Percentiles rank a stretch among this genome's conserved stretches.
These are phyloP conservation scores for Scolopax mira DNA, from an alignment of 2,113 vertebrate species.

Conservation along the genomic window DNA sequence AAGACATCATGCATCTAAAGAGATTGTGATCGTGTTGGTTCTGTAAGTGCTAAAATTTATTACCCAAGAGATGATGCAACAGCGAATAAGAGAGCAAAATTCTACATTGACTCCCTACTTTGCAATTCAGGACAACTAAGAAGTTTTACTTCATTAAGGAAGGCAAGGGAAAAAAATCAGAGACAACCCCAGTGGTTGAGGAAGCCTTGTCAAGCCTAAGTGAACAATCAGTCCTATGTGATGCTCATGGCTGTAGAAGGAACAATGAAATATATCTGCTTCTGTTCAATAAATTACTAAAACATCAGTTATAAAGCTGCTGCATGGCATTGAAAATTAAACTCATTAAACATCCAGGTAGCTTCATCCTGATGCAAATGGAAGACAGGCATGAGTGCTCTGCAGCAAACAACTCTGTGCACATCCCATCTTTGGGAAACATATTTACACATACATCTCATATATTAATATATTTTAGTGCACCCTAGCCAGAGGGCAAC, in stretches of 20 bases:
- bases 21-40: background rate
- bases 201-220: slow-evolving; percentile 25
- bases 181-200: background rate
- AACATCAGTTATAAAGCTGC: slow-evolving; percentile 40
- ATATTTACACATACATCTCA: slow-evolving; percentile 50
- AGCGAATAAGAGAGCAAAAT: slow-evolving; percentile 51
- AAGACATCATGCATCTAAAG: slow-evolving; percentile 11
- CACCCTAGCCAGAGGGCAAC: slow-evolving; percentile 79
- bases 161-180: background rate
- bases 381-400: slow-evolving; percentile 44
- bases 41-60: slow-evolving; percentile 69
- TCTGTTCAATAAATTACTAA: slow-evolving; percentile 60
- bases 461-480: slow-evolving; percentile 73
- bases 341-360: slow-evolving; percentile 4
- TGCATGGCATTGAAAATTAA: slow-evolving; percentile 38
- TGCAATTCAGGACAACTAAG: slow-evolving; percentile 39
- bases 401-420: slow-evolving; percentile 46
- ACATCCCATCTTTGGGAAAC: slow-evolving; percentile 34
- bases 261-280: slow-evolving; percentile 23
- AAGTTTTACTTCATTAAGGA: slow-evolving; percentile 45
- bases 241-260: slow-evolving; percentile 5
- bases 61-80: slow-evolving; percentile 60
- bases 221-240: background rate
- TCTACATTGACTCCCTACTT: slow-evolving; percentile 45
- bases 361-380: slow-evolving; percentile 36